Conservation (phyloP, 1,140 invertebrate genomes). For the Formica selysi region DNA sequence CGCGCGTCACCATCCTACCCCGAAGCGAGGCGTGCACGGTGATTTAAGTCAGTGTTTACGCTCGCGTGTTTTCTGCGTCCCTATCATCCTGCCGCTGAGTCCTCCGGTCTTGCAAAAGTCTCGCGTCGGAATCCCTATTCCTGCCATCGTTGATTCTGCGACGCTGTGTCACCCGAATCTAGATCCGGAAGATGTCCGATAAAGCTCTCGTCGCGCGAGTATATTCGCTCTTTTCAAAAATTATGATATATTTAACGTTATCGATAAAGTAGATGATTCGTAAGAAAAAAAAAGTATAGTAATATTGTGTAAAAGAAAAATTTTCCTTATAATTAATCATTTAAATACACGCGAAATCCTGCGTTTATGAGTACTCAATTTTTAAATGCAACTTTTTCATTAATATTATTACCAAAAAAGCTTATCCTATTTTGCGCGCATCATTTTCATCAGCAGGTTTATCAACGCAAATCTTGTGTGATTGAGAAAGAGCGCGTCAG, state of each 20-base stretch:
- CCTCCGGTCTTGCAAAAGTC: constrained; percentile 52
- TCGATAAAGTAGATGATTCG: constrained; percentile 15
- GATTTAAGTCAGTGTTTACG: constrained; percentile 78
- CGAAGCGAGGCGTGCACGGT: constrained; percentile 71
- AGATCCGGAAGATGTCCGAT: constrained; percentile 47
- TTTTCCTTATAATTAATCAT: neutral
- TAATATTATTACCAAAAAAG: neutral
- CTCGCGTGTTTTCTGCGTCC: constrained; percentile 62
- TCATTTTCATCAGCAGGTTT: neutral
- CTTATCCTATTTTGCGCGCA: neutral
- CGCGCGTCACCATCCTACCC: constrained; percentile 69
- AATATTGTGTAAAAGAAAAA: too few relatives aligned
- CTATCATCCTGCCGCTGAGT: constrained; percentile 1
- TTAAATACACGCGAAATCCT: neutral
- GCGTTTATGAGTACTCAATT: neutral
- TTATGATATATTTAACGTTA: constrained; percentile 29
- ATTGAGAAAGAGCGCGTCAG: neutral
- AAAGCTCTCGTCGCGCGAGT: constrained; percentile 32
- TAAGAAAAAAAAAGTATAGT: neutral
- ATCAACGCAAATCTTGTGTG: neutral
- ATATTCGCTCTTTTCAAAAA: constrained; percentile 17
- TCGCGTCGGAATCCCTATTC: constrained; percentile 58
- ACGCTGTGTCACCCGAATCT: constrained; percentile 51
- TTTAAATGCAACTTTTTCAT: neutral
- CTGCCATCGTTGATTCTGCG: constrained; percentile 50